Percentiles rank a stretch among this genome's conserved stretches.
Evolutionary conservation across 1,140 invertebrate genomes (phyloP).

Genomic region (Lordiphosa stackelbergi): DNA sequence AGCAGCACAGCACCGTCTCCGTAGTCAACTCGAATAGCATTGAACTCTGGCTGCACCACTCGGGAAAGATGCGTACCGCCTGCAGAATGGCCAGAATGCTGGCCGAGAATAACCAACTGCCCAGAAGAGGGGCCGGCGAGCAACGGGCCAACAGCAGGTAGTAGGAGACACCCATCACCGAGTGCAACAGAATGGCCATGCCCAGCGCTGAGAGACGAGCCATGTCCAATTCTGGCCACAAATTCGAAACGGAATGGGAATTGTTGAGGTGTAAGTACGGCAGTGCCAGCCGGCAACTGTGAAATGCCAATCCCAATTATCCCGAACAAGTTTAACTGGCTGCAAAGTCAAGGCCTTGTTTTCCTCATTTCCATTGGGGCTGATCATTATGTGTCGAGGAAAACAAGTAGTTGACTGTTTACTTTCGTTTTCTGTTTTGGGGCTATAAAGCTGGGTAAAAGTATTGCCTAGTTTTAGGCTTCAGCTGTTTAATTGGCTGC

Average conservation of each 20-base stretch:
- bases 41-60: not conserved
- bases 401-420: slow-evolving; percentile 36
- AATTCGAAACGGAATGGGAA: not conserved
- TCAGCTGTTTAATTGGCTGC: too few species aligned
- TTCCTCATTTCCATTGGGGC: slow-evolving; percentile 46
- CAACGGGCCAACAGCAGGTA: slow-evolving; percentile 38
- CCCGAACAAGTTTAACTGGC: slow-evolving; percentile 37
- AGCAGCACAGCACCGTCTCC: slow-evolving; percentile 44
- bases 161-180: slow-evolving; percentile 56
- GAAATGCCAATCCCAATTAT: slow-evolving; percentile 1
- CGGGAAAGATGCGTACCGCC: slow-evolving; percentile 37
- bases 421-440: slow-evolving; percentile 52
- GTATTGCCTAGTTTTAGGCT: slow-evolving; percentile 4
- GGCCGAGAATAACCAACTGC: slow-evolving; percentile 54
- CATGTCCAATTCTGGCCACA: slow-evolving; percentile 12
- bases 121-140: slow-evolving; percentile 33
- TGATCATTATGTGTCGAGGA: slow-evolving; percentile 30
- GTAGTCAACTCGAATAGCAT: slow-evolving; percentile 21
- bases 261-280: slow-evolving; percentile 1
- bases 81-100: slow-evolving; percentile 43
- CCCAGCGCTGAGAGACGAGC: slow-evolving; percentile 35
- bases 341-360: slow-evolving; percentile 48
- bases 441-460: not conserved
- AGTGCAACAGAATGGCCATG: slow-evolving; percentile 47
- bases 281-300: not conserved